A percentile compares a stretch with the other conserved stretches of the same genome.
These are phyloP conservation scores for Archocentrus centrarchus DNA, from an alignment of 2,113 vertebrate genomes.

Conservation along the genomic window DNA sequence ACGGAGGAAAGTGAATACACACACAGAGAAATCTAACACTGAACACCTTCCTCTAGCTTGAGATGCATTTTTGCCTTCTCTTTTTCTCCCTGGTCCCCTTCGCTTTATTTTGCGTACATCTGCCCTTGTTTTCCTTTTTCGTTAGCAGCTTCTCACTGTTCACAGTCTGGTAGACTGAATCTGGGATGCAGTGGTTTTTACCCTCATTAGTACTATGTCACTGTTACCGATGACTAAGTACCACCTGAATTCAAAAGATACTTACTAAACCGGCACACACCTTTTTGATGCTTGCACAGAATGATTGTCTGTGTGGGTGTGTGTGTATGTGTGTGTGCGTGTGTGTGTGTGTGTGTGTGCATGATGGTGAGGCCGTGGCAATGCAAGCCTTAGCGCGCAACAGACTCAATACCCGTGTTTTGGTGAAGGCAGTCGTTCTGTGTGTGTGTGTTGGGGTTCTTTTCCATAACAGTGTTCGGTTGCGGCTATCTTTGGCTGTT, in stretches of 20 bases:
- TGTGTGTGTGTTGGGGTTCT: not conserved
- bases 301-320: slow-evolving; percentile 8
- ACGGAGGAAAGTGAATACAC: slow-evolving; percentile 17
- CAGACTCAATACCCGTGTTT: not conserved
- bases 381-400: slow-evolving; percentile 8
- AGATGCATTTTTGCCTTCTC: not conserved
- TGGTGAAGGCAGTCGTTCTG: not conserved
- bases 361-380: not conserved
- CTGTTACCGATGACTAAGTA: slow-evolving; percentile 87
- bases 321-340: not conserved
- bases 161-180: slow-evolving; percentile 79
- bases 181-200: slow-evolving; percentile 85
- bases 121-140: slow-evolving; percentile 18
- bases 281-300: slow-evolving; percentile 27
- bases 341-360: not conserved
- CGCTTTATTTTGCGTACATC: not conserved
- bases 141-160: slow-evolving; percentile 9
- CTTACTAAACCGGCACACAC: slow-evolving; percentile 81
- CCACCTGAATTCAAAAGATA: slow-evolving; percentile 84
- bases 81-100: not conserved
- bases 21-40: not conserved
- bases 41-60: not conserved
- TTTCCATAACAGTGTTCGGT: not conserved
- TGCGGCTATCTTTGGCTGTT: slow-evolving; percentile 10
- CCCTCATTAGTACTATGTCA: slow-evolving; percentile 89